Evolutionary conservation across 2,888 invertebrate genomes (phyloP), one percentile per base, ranked within the genome.

Genomic region (Dolichomitus sp.): DNA sequence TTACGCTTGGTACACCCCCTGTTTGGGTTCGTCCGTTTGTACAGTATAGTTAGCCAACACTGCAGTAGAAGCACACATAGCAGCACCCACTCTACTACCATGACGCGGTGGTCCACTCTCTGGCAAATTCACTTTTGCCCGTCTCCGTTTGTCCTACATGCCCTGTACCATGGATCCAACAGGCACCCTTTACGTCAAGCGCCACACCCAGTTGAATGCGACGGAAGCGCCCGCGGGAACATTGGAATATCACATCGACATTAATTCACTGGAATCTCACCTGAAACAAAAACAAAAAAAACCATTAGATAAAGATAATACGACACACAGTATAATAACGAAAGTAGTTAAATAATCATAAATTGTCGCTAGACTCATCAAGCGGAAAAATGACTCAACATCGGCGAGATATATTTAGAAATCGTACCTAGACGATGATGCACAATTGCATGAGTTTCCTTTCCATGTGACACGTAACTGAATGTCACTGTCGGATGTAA

Each of bases 1-100:
- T 91, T 91, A 91, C 89, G 90, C 87, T 90, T 88, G 82, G 84
- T 84, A 84, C 63, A 84, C 76, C 40, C 69, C 65, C 77, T 75
- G 54, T 52, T 70, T 59, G 75, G 17, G 37, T 73, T 59, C 61
- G 63, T 65, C 48, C 65, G 66, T 74, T 72, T 27, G 74, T 73
- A 65, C 72, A 77, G 14, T 59, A 48, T 37, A 79, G 52, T 54
- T 77, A 59, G 68, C 45, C 65, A 50, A 52, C 37, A 37, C 74
- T 66, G 65, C 52, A 65, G 42, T 30, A 23, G 68, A 78, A 37
- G 52, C 42, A 57, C 78, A 63, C 74, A 33, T 23, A 19, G 63
- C 37, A 14, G 2, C 37, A 37, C 50, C 23, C 42, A 70, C 42
- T 54, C 48, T 54, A 52, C 57, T 68, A 50, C 54, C 57, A 72